phyloP scores from a whole-genome alignment of 1,140 invertebrate genomes.

The Armadillidium nasatum region DNA sequence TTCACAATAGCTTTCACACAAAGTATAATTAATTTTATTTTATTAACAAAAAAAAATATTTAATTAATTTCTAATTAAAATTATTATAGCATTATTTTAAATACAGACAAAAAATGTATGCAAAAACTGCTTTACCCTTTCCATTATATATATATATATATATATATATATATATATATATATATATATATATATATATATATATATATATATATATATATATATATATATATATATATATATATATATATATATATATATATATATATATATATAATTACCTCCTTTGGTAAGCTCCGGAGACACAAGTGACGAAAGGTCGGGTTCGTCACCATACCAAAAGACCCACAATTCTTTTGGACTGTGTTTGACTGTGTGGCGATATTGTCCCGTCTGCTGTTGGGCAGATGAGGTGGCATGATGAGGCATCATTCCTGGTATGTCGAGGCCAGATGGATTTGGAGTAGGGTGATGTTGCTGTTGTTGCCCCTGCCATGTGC shows the following conservation, averaged over 20 bases:
- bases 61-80: no score
- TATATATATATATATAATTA: constrained; percentile 53
- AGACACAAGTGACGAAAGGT: constrained; percentile 55
- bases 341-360: constrained; percentile 98
- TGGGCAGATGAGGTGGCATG: constrained; percentile 38
- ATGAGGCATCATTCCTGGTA: constrained; percentile 50
- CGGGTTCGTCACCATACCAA: constrained; percentile 97
- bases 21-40: no score
- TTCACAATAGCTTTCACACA: no score
- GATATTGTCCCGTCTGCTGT: constrained; percentile 23
- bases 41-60: no score
- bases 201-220: neutral
- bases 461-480: constrained; percentile 51
- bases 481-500: constrained; percentile 55
- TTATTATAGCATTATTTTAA: no score
- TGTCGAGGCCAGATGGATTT: constrained; percentile 40
- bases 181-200: constrained; percentile 16
- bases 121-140: neutral
- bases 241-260: constrained; percentile 26
- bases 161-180: constrained; percentile 7
- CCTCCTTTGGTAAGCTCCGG: constrained; percentile 64
- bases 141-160: neutral
- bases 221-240: constrained; percentile 12
- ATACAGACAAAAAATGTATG: no score
- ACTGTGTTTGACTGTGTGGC: constrained; percentile 38